Evolutionary conservation across 2,113 vertebrate species (phyloP), one percentile per base, ranked within the genome.

Genomic region (Microcebus ravelobensis): DNA sequence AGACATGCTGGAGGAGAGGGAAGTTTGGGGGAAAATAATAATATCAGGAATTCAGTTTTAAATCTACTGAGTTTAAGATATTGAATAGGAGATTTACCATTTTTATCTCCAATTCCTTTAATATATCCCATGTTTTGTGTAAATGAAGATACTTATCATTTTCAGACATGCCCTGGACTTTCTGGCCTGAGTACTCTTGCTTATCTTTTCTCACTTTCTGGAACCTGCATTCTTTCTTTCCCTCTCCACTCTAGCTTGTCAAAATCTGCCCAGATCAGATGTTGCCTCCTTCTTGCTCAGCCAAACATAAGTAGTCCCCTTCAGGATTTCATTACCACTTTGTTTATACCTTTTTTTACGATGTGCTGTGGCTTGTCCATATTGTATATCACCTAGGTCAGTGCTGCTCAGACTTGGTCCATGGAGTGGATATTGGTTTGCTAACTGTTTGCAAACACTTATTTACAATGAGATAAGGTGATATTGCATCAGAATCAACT

Each of bases 101-200:
- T 74, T 87, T 68, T 93, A 14, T 25, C 17, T n/a, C 55, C 18
- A 50, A 21, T 70, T 91, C 52, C 20, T 71, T 88, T 80, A 74
- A 15, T 39, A n/a, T 68, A 50, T 14, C 29, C n/a, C 45, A 4
- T 45, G 5, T 91, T 96, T 90, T 90, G 14, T 34, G 34, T 94
- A 67, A 82, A 31, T n/a, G 48, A 70, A 88, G 57, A 23, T 45
- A 50, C 31, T 74, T 67, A 20, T 1, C 29, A 34, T 84, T 87
- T 96, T 90, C 67, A 92, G 68, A 94, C 13, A 3, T 61, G 25
- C 55, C 59, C 55, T 91, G 79, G 68, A 55, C 61, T 73, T 55
- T 82, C 27, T 67, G 70, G 34, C 70, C 34, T 18, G 21, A 8
- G 25, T 39, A 36, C 36, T 50, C 52, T 84, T 87, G 80, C 57